These are phyloP conservation scores for Hemicordylus capensis DNA, from an alignment of 2,113 vertebrate species.

Conservation along the genomic window DNA sequence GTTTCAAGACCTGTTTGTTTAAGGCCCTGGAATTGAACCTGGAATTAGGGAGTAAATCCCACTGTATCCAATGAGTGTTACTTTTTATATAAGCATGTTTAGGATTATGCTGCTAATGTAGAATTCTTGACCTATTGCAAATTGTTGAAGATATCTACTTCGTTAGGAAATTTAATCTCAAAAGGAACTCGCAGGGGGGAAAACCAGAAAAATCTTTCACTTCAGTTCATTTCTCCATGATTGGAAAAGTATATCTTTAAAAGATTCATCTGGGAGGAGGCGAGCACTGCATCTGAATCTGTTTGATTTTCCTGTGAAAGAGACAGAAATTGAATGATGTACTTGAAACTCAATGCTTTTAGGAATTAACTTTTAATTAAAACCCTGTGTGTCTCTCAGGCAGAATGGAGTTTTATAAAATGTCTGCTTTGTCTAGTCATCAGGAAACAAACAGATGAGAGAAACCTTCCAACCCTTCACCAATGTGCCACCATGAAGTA, in stretches of 20 bases:
- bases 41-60: background rate
- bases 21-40: background rate
- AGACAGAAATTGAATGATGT: background rate
- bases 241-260: background rate
- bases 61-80: background rate
- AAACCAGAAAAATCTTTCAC: background rate
- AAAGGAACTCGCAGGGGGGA: background rate
- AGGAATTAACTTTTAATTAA: constrained; percentile 34
- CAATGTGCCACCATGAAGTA: background rate
- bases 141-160: background rate
- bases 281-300: background rate
- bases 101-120: background rate
- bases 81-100: background rate
- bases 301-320: background rate
- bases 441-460: constrained; percentile 7
- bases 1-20: background rate
- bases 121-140: background rate
- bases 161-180: background rate
- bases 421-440: background rate
- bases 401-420: background rate
- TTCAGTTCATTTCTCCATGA: background rate
- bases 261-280: background rate
- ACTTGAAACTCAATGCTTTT: constrained; percentile 6
- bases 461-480: background rate
- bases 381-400: background rate